Evolutionary conservation across 2,888 invertebrate genomes (phyloP), one percentile per base, ranked within the genome.

Genomic region (Brachylomia viminalis): DNA sequence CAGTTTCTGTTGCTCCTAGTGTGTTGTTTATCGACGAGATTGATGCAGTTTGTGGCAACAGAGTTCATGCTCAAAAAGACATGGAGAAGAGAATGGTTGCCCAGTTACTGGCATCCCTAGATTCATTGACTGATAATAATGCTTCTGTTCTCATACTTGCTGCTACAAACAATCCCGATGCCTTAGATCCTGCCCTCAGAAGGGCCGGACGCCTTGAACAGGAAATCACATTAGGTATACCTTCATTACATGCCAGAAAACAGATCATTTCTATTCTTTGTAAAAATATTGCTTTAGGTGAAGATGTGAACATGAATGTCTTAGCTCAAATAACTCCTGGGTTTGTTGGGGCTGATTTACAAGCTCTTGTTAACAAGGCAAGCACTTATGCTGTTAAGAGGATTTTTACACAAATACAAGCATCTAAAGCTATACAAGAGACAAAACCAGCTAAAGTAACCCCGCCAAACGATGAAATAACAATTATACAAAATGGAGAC

Each of bases 61-160:
- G 99, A 90, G 98, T 99, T 75, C 98, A 98, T 89, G 99, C 99
- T 5, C 98, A 98, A 89, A 98, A 98, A 92, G 99, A 99, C 90
- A 99, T 99, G 99, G 99, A 99, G 92, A 97, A 98, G 82, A 96
- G 99, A 80, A 99, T 99, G 94, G 99, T 99, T 13, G 98, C 99
- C 0, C 99, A 99, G 94, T 94, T 99, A 74, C 95, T 99, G 54
- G 97, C 98, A 23, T 99, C 99, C 89, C 96, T 99, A 90, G 99
- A 99, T 96, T 98, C 98, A 97, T 91, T 97, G 86, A 91, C 92
- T 94, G 89, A 97, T 90, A 93, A 93, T 90, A 97, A 97, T 75
- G 96, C 97, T 47, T 97, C 97, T 80, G 97, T 99, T 2, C 93
- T 99, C 79, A 98, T 99, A 27, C 97, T 99, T 89, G 99, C 99